Evolutionary conservation across 2,888 invertebrate species (phyloP).

Genomic region (Incurvaria masculella): DNA sequence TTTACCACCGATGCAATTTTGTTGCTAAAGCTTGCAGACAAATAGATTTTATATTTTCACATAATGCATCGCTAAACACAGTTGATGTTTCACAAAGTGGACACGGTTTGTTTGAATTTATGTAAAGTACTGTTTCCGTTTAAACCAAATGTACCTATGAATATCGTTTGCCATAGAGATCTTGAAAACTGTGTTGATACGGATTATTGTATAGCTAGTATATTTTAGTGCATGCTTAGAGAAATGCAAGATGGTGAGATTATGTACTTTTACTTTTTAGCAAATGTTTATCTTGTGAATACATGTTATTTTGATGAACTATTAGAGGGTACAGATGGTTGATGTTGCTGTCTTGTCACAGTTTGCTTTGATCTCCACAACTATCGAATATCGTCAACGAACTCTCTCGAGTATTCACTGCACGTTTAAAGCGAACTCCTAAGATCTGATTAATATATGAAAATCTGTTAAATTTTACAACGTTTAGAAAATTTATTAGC

Average conservation of each 20-base stretch:
- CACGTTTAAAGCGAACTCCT: constrained; percentile 22
- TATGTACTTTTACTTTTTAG: background rate
- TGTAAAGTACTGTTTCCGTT: background rate
- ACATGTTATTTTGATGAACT: too few relatives aligned
- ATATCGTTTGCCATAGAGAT: too few relatives aligned
- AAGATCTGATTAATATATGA: constrained; percentile 30
- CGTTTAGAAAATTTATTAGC: constrained; percentile 53
- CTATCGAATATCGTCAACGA: constrained; percentile 51
- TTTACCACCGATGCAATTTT: background rate
- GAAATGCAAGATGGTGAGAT: background rate
- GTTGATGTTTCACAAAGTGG: background rate
- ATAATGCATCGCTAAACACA: background rate
- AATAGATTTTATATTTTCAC: background rate
- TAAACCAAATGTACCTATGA: too few relatives aligned
- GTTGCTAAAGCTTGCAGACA: background rate
- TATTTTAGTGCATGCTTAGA: background rate
- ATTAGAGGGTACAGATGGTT: background rate
- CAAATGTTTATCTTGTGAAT: background rate
- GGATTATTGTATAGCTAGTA: background rate
- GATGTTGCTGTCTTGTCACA: background rate
- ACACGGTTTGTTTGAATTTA: background rate
- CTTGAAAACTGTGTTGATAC: background rate
- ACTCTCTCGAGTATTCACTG: constrained; percentile 27
- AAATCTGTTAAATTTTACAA: constrained; percentile 39
- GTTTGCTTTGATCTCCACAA: constrained; percentile 44